Evolutionary conservation across 2,113 vertebrate species (phyloP), one percentile per base, ranked within the genome.

Genomic region (Spermophilus dauricus): DNA sequence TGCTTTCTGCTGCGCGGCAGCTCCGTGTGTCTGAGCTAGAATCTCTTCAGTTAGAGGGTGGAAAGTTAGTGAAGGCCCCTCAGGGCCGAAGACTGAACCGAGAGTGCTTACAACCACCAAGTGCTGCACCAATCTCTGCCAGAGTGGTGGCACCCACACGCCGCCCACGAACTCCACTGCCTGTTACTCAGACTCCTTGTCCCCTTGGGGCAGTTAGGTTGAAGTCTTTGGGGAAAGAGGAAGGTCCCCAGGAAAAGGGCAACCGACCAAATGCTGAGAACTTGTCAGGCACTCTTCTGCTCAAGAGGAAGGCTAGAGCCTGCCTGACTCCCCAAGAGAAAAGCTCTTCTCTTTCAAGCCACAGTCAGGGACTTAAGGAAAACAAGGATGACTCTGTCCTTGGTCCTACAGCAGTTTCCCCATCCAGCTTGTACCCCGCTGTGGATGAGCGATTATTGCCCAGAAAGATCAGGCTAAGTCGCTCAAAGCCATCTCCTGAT

Each of bases 11-110:
- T 0, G 99, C 99, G 17, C 98, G 97, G 82, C 98, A 65, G 91
- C 99, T 99, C 89, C 99, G 99, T 0, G 94, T 99, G 24, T 97
- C 98, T 0, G 98, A 97, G 80, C 98, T 99, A 0, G 98, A 99
- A 92, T 98, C 98, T 0, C 97, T 99, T 89, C 98, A 99, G 93
- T 96, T 99, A 20, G 97, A 86, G 78, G 98, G 97, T 2, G 98
- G 98, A 1, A 98, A 98, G 32, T 91, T 99, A 86, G 98, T 99
- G 20, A 98, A 98, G 73, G 97, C 82, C 0, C 87, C 97, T 3
- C 91, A 98, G 76, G 98, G 94, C 63, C 91, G 97, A 63, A 98
- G 98, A 80, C 96, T 99, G 0, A 58, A 98, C 81, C 96, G 98
- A 58, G 98, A 98, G 58, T 99, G 98, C 92, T 86, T 99, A 76